Evolutionary conservation across 2,888 invertebrate genomes (phyloP), one percentile per base, ranked within the genome.

Genomic region (Phrixothrix hirtus): DNA sequence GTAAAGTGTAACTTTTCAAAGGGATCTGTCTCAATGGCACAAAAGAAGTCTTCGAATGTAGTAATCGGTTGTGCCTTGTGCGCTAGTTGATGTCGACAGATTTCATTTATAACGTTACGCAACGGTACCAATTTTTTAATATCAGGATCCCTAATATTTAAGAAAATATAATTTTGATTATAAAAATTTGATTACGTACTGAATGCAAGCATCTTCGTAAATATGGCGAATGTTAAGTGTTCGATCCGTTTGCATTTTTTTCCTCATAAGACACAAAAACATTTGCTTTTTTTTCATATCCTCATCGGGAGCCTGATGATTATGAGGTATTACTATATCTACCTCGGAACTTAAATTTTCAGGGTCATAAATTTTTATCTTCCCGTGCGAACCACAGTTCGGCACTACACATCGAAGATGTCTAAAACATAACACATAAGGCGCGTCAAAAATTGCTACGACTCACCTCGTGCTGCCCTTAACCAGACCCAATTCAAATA

Each of bases 1-100:
- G n/a, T n/a, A n/a, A n/a, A n/a, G 42, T 75, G 75, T n/a, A 73
- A 50, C 42, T 67, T 70, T 32, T 68, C 61, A 17, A 66, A 71
- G 5, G 46, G 44, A 14, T 71, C 71, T 3, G 62, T 54, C 47
- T 75, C 74, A 1, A 74, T 69, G 2, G 41, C 21, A 11, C 65
- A 45, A 35, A 58, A 74, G 32, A 75, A 67, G n/a, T 68, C 60
- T n/a, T 74, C 66, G 52, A 74, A 75, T 1, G 66, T 61, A 1
- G 44, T 52, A 3, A 73, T 59, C 4, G 46, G 38, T 1, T 67
- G 65, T 6, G 59, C 44, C 37, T 64, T 65, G 6, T 58, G 53
- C 1, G 61, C 56, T 6, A 69, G 46, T 21, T 70, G 70, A 38
- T 69, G 65, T 13, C 64, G 63, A 44, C 73, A 74, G 14, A 74